Evolutionary conservation across 1,140 invertebrate species (phyloP).

Genomic region (Cyphomyrmex costatus): DNA sequence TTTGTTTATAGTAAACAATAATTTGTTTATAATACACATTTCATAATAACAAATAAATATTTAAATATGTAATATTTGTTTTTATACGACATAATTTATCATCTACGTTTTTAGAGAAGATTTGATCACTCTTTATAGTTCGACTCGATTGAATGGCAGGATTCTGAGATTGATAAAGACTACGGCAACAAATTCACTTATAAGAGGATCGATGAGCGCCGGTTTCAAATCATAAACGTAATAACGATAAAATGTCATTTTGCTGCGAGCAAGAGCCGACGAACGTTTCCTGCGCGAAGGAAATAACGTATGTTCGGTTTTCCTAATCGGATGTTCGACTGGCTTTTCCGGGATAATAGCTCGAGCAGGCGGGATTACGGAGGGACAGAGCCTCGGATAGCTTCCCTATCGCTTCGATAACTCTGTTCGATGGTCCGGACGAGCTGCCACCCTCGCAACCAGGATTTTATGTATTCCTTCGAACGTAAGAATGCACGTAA

Average conservation of each 20-base stretch:
- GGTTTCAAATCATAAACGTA: slow-evolving; percentile 69
- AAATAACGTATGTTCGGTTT: slow-evolving; percentile 79
- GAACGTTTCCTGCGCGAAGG: slow-evolving; percentile 54
- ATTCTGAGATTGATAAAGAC: slow-evolving; percentile 61
- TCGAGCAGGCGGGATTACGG: slow-evolving; percentile 72
- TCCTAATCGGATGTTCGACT: slow-evolving; percentile 79
- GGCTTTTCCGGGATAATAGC: slow-evolving; percentile 77
- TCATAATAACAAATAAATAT: neutral
- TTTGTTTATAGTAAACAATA: too few relatives aligned
- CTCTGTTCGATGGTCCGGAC: slow-evolving; percentile 75
- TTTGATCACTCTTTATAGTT: slow-evolving; percentile 34
- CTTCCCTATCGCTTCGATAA: slow-evolving; percentile 76
- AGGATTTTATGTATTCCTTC: slow-evolving; percentile 53
- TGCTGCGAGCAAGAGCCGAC: slow-evolving; percentile 18
- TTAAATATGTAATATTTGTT: neutral
- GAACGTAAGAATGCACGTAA: slow-evolving; percentile 15
- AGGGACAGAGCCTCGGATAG: slow-evolving; percentile 71
- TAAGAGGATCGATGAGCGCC: slow-evolving; percentile 64
- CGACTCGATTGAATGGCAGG: slow-evolving; percentile 18
- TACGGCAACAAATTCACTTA: slow-evolving; percentile 67
- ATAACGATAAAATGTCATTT: slow-evolving; percentile 76
- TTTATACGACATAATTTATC: neutral
- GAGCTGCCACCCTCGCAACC: slow-evolving; percentile 66
- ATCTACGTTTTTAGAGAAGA: slow-evolving; percentile 7
- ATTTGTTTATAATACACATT: neutral